phyloP scores from a whole-genome alignment of 1,140 invertebrate genomes.

The Chlorops oryzae region DNA sequence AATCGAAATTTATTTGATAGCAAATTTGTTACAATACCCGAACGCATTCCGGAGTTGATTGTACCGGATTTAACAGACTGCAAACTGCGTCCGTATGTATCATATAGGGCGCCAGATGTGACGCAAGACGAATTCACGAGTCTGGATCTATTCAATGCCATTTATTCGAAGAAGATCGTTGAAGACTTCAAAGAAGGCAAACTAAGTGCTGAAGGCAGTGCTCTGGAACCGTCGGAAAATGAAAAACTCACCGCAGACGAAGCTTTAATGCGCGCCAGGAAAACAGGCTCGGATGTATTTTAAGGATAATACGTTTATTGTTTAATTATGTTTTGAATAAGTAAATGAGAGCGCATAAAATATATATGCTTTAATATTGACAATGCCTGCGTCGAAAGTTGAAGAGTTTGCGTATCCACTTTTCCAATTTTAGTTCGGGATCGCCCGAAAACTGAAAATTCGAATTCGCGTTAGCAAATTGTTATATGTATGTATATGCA shows the following conservation, averaged over 20 bases:
- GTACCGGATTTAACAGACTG: conserved; percentile 81
- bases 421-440: conserved; percentile 32
- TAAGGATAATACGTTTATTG: conserved; percentile 21
- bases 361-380: conserved; percentile 24
- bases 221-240: conserved; percentile 64
- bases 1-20: conserved; percentile 50
- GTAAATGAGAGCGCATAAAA: conserved; percentile 23
- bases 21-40: conserved; percentile 63
- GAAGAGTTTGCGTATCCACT: conserved; percentile 41
- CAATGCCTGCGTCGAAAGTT: conserved; percentile 42
- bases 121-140: conserved; percentile 74
- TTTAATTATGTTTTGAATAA: conserved; percentile 8
- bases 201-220: conserved; percentile 60
- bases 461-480: neutral
- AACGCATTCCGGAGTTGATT: conserved; percentile 87
- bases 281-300: conserved; percentile 77
- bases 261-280: conserved; percentile 60
- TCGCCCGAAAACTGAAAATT: conserved; percentile 37
- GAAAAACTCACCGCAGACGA: conserved; percentile 67
- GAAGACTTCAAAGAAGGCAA: conserved; percentile 69
- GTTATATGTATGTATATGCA: neutral
- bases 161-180: conserved; percentile 76
- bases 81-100: conserved; percentile 88
- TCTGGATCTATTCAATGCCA: conserved; percentile 74
- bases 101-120: conserved; percentile 71